Percentiles rank a stretch among this genome's conserved stretches.
Evolutionary conservation across 2,888 invertebrate species (phyloP).

Genomic region (Protula sp.): DNA sequence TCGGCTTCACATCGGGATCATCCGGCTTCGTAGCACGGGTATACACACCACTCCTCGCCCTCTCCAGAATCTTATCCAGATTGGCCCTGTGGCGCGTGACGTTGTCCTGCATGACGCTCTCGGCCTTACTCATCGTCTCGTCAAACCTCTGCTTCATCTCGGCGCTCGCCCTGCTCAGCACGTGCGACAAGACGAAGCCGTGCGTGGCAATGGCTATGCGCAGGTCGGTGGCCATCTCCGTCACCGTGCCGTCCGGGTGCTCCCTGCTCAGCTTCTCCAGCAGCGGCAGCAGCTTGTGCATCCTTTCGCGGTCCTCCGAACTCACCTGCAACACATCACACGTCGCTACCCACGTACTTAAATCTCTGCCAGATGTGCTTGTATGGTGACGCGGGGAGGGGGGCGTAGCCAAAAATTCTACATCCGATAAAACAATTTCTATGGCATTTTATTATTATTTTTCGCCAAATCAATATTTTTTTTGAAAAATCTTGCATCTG

Average conservation of each 20-base stretch:
- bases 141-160: not conserved
- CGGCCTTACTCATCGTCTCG: not conserved
- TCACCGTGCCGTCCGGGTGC: slow-evolving; percentile 32
- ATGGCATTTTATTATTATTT: no score
- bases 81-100: not conserved
- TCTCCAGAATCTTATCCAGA: not conserved
- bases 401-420: no score
- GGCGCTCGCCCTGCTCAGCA: not conserved
- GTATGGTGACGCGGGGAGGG: no score
- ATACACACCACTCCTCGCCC: not conserved
- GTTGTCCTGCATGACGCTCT: no score
- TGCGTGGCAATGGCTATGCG: slow-evolving; percentile 50
- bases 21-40: no score
- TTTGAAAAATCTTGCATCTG: no score
- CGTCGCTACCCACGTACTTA: not conserved
- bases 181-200: slow-evolving; percentile 40
- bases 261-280: slow-evolving; percentile 31
- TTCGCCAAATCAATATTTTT: no score
- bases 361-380: not conserved
- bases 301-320: slow-evolving; percentile 28
- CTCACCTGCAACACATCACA: slow-evolving; percentile 32
- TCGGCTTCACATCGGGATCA: no score
- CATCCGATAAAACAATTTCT: no score
- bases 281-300: slow-evolving; percentile 41
- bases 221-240: slow-evolving; percentile 47